Evolutionary conservation across 2,113 vertebrate genomes (phyloP).

Genomic region (Sclerurus mexicanus): DNA sequence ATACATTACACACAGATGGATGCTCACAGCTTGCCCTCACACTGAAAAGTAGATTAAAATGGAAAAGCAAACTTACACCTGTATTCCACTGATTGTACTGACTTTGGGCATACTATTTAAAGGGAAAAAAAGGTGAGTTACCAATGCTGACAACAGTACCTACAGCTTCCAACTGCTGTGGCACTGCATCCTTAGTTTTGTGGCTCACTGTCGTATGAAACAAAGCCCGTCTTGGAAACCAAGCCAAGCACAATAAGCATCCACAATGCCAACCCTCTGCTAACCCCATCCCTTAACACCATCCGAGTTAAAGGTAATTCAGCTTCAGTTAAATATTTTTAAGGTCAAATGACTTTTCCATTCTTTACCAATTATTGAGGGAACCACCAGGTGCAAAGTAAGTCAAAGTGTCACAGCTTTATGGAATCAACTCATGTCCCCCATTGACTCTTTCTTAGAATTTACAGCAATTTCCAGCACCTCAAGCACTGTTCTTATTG

Average conservation of each 20-base stretch:
- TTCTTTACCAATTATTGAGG: neutral
- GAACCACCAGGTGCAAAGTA: neutral
- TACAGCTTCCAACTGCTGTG: neutral
- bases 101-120: neutral
- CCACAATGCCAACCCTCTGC: neutral
- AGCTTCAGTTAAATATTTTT: neutral
- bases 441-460: neutral
- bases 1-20: neutral
- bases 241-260: neutral
- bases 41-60: neutral
- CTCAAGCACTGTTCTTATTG: neutral
- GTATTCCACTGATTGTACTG: neutral
- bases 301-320: rapidly evolving
- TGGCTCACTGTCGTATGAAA: neutral
- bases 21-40: slow-evolving; percentile 3
- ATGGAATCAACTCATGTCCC: neutral
- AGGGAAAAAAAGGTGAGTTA: neutral
- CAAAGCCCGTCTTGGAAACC: neutral
- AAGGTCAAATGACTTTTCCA: neutral
- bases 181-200: neutral
- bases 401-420: neutral
- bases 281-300: neutral
- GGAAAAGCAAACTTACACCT: neutral
- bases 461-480: neutral
- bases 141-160: neutral